These are phyloP conservation scores for Myotis yumanensis DNA, from an alignment of 2,113 vertebrate genomes.

Conservation along the genomic window DNA sequence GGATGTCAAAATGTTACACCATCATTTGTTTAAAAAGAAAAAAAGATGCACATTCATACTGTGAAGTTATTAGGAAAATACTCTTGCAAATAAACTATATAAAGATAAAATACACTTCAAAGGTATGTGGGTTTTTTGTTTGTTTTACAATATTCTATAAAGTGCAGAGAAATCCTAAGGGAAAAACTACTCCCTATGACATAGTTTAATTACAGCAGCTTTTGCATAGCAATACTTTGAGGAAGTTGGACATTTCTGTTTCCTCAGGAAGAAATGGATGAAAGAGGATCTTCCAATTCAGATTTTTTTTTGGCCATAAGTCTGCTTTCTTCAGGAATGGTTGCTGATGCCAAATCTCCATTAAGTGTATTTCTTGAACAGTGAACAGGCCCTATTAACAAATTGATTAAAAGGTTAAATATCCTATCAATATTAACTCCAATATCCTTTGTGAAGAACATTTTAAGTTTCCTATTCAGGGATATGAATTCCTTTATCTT, in stretches of 20 bases:
- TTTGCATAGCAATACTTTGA: conserved; percentile 90
- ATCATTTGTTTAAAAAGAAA: conserved; percentile 80
- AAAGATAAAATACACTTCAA: conserved; percentile 91
- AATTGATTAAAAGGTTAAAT: conserved; percentile 43
- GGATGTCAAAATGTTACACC: conserved; percentile 82
- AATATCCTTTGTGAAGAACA: neutral
- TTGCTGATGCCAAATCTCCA: conserved; percentile 84
- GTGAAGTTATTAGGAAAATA: conserved; percentile 91
- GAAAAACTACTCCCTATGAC: conserved; percentile 85
- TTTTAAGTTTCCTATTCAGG: conserved; percentile 20
- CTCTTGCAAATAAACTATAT: conserved; percentile 89
- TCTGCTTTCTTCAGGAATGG: conserved; percentile 88
- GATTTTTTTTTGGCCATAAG: conserved; percentile 80
- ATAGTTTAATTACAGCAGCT: conserved; percentile 86
- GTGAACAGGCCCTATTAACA: conserved; percentile 83
- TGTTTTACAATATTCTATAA: conserved; percentile 87
- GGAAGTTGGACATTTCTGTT: conserved; percentile 80
- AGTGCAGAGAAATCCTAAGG: conserved; percentile 91
- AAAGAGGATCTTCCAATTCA: conserved; percentile 83
- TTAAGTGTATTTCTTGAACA: conserved; percentile 87
- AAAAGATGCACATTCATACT: conserved; percentile 85
- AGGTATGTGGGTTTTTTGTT: conserved; percentile 80
- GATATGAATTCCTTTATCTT: conserved; percentile 11
- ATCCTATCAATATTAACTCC: conserved; percentile 7
- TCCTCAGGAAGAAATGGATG: conserved; percentile 85